Evolutionary conservation across 1,140 invertebrate species (phyloP), one percentile per base, ranked within the genome.

Genomic region (Drosophila athabasca): DNA sequence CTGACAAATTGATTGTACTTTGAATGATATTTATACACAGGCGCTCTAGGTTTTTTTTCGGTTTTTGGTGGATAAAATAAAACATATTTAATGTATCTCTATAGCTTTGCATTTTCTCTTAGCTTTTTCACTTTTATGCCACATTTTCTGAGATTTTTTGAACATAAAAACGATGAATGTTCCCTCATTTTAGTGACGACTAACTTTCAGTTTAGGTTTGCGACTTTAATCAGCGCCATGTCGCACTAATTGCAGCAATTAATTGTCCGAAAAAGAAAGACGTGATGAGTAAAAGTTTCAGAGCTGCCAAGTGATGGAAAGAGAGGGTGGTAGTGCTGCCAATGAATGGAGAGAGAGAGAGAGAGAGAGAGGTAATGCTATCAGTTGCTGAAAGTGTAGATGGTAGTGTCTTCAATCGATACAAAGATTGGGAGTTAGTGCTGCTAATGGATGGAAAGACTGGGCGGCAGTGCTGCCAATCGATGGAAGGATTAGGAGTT

Each of bases 201-300:
- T 29, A 53, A 62, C 60, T 62, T 62, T 62, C 41, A 24, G 54
- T 59, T 67, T 44, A 44, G 60, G 48, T 19, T 60, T 15, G 24
- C 2, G 41, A 35, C 26, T 76, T 79, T 77, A 79, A 77, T 79
- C 74, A 79, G 70, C 66, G 60, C 67, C 76, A 78, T 82, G 79
- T 82, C 76, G 70, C 76, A 66, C 72, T 84, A 81, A 84, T 84
- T 67, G 76, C 54, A 55, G 39, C 79, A 79, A 81, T 82, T 84
- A 79, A 84, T 84, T 84, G 57, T 57, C 57, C 55, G n/a, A 44
- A 41, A 61, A 65, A 60, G 64, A 66, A 35, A 35, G 35, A 51
- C 59, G 59, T 64, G 72, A 70, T 67, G 59, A 49, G 41, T 50
- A 19, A 51, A 79, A 76, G 45, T 73, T 72, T 72, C 68, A 39